phyloP scores from a whole-genome alignment of 2,888 invertebrate genomes.

The Acronicta psi region DNA sequence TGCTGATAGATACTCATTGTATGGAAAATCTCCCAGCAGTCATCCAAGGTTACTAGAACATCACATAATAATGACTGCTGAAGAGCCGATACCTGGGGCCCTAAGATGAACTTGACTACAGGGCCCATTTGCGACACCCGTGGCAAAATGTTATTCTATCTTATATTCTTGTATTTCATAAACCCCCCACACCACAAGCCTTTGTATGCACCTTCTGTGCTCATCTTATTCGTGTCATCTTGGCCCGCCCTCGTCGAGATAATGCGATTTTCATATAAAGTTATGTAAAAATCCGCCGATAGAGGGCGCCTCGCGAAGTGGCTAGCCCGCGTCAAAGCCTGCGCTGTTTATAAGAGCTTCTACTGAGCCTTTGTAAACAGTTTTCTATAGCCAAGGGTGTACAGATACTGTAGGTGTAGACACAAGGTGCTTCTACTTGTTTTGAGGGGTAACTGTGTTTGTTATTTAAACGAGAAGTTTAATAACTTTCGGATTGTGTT shows the following conservation, averaged over 20 bases:
- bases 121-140: too few relatives aligned
- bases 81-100: too few relatives aligned
- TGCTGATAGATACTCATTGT: too few relatives aligned
- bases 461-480: constrained; percentile 3
- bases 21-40: too few relatives aligned
- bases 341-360: constrained; percentile 56
- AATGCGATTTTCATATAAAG: constrained; percentile 74
- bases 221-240: not conserved
- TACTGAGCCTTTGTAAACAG: constrained; percentile 50
- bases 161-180: too few relatives aligned
- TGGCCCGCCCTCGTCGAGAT: constrained; percentile 50
- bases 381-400: constrained; percentile 33
- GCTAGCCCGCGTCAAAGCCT: constrained; percentile 46
- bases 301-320: constrained; percentile 61
- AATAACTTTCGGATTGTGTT: constrained; percentile 10
- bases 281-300: constrained; percentile 69
- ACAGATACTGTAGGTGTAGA: constrained; percentile 16
- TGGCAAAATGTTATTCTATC: too few relatives aligned
- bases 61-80: too few relatives aligned
- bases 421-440: not conserved
- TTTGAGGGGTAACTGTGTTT: not conserved
- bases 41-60: too few relatives aligned
- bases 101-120: too few relatives aligned
- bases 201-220: constrained; percentile 24
- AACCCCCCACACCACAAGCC: too few relatives aligned